Conservation (phyloP, 2,888 invertebrate species). For the Trissonchulus sp. region DNA sequence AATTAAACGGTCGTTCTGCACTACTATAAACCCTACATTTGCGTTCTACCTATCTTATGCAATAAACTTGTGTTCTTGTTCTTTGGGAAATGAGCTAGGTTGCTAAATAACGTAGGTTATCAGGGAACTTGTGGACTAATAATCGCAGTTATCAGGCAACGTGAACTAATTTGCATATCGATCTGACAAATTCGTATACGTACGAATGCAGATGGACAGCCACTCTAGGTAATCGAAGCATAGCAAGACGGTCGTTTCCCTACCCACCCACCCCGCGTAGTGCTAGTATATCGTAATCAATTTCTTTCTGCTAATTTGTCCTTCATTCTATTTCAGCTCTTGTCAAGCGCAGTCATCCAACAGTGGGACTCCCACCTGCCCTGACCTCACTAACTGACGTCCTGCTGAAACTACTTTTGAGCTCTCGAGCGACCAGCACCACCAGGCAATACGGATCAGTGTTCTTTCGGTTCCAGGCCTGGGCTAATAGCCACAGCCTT, state of each 20-base stretch:
- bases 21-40: too few relatives aligned
- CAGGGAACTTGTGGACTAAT: not conserved
- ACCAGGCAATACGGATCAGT: not conserved
- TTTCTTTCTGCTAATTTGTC: too few relatives aligned
- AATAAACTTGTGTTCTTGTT: too few relatives aligned
- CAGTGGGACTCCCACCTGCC: too few relatives aligned
- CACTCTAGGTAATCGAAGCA: not conserved
- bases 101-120: not conserved
- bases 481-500: not conserved
- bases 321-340: not conserved
- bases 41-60: too few relatives aligned
- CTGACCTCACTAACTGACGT: not conserved
- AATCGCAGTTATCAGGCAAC: not conserved
- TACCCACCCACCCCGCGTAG: not conserved
- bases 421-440: not conserved
- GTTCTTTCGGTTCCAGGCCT: not conserved
- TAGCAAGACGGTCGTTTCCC: not conserved
- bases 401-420: not conserved
- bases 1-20: not conserved
- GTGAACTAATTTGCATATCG: constrained; percentile 16
- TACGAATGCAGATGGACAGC: not conserved
- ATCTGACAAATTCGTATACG: too few relatives aligned
- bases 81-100: not conserved
- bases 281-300: too few relatives aligned
- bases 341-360: too few relatives aligned